Evolutionary conservation across 2,113 vertebrate species (phyloP).

Genomic region (Melanocharis versteri): DNA sequence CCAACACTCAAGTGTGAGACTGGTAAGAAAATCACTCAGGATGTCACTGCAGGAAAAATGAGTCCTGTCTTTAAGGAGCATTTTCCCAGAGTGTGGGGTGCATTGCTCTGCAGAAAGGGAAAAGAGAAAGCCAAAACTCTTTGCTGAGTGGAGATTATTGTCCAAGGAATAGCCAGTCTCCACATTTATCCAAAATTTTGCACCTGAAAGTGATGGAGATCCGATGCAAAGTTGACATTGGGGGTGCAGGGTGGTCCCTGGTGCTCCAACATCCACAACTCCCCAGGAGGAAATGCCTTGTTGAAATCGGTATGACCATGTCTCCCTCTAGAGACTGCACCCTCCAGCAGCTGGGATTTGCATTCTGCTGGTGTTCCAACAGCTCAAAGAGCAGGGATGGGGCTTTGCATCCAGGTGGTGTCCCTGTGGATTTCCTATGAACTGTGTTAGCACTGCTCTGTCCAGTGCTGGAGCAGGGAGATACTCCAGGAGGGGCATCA

Average conservation of each 20-base stretch:
- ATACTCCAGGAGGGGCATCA: not conserved
- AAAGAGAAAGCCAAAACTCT: not conserved
- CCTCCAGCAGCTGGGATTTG: not conserved
- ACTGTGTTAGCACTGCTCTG: not conserved
- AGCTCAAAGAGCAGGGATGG: not conserved
- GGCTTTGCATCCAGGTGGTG: not conserved
- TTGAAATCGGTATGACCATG: not conserved
- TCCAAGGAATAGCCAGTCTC: not conserved
- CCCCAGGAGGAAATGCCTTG: not conserved
- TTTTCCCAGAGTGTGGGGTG: not conserved
- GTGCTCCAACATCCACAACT: fast-evolving
- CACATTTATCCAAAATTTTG: not conserved
- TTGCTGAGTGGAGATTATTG: not conserved
- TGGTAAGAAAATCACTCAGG: constrained; percentile 22
- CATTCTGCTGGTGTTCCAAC: not conserved
- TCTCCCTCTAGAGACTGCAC: constrained; percentile 23
- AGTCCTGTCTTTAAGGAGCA: not conserved
- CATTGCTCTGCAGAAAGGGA: not conserved
- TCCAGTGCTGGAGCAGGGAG: not conserved
- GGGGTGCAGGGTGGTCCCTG: not conserved
- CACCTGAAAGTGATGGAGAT: not conserved
- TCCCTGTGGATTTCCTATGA: not conserved
- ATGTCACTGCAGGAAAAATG: not conserved
- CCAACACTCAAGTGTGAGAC: not conserved
- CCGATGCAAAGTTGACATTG: not conserved